phyloP scores from a whole-genome alignment of 2,888 invertebrate genomes.

The Acronicta leporina region DNA sequence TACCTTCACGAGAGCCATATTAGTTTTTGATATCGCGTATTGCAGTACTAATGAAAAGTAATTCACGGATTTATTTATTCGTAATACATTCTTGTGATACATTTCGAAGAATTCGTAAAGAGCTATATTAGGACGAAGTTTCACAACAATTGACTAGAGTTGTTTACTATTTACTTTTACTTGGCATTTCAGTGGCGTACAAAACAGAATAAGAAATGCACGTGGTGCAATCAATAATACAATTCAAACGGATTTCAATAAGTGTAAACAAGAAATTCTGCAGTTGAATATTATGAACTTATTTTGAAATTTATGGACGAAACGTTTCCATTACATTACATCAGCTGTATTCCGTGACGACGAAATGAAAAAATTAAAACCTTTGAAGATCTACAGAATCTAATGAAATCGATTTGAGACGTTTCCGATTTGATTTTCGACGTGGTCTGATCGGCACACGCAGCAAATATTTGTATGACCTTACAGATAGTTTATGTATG shows the following conservation, averaged over 20 bases:
- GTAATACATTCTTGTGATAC: background rate
- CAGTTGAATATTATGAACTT: background rate
- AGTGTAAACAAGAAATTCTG: conserved; percentile 3
- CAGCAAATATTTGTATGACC: too few species aligned
- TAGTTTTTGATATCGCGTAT: conserved; percentile 13
- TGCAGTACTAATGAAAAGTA: conserved; percentile 7
- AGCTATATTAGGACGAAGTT: conserved; percentile 40
- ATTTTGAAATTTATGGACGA: background rate
- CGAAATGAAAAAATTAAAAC: too few species aligned
- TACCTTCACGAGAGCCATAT: conserved; percentile 23
- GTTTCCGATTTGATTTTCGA: too few species aligned
- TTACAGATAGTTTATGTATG: too few species aligned
- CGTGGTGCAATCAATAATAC: conserved; percentile 2
- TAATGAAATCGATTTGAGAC: too few species aligned
- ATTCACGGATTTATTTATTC: background rate
- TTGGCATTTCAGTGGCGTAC: conserved; percentile 31
- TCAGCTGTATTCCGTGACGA: too few species aligned
- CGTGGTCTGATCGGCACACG: too few species aligned
- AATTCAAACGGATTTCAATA: conserved; percentile 4
- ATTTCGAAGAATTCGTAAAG: conserved; percentile 29
- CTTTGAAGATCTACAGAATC: too few species aligned
- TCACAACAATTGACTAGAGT: conserved; percentile 23
- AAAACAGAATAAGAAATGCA: conserved; percentile 41
- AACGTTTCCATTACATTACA: too few species aligned
- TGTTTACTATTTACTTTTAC: conserved; percentile 44